Evolutionary conservation across 1,140 invertebrate species (phyloP).

Genomic region (Matsumurasca onukii): DNA sequence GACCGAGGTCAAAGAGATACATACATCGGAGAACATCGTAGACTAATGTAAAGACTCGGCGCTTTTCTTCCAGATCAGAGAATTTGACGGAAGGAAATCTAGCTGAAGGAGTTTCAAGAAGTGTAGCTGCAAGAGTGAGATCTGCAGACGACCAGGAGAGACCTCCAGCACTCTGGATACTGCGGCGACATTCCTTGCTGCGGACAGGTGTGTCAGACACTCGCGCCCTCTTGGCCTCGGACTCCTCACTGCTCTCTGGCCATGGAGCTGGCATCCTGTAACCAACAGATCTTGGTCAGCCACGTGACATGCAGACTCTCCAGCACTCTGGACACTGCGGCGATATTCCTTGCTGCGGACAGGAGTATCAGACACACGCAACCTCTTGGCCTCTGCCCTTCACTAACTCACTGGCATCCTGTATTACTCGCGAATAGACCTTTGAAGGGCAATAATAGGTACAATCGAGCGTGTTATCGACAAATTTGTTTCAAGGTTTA

Average conservation of each 20-base stretch:
- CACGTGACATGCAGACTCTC: no score
- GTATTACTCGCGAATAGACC: no score
- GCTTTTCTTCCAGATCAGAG: slow-evolving; percentile 70
- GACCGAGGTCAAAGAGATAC: slow-evolving; percentile 45
- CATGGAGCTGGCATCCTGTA: background rate
- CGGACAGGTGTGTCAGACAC: background rate
- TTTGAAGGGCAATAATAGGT: no score
- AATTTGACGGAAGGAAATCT: slow-evolving; percentile 15
- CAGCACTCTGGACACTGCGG: background rate
- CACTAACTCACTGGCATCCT: background rate
- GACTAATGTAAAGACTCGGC: slow-evolving; percentile 70
- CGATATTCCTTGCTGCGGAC: background rate
- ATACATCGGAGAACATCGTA: slow-evolving; percentile 79
- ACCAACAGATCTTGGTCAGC: no score
- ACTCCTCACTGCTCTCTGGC: slow-evolving; percentile 8
- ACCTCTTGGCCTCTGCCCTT: slow-evolving; percentile 13
- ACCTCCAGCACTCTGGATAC: background rate
- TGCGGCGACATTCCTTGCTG: background rate
- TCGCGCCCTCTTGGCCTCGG: slow-evolving; percentile 21
- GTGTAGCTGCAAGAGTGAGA: slow-evolving; percentile 8
- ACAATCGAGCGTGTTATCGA: no score
- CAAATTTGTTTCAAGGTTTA: no score
- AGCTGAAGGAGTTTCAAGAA: background rate
- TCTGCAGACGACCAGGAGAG: slow-evolving; percentile 24
- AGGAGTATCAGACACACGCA: background rate